Percentiles rank a stretch among this genome's conserved stretches.
phyloP scores from a whole-genome alignment of 1,140 invertebrate species.

The Chironomus striatipennis region DNA sequence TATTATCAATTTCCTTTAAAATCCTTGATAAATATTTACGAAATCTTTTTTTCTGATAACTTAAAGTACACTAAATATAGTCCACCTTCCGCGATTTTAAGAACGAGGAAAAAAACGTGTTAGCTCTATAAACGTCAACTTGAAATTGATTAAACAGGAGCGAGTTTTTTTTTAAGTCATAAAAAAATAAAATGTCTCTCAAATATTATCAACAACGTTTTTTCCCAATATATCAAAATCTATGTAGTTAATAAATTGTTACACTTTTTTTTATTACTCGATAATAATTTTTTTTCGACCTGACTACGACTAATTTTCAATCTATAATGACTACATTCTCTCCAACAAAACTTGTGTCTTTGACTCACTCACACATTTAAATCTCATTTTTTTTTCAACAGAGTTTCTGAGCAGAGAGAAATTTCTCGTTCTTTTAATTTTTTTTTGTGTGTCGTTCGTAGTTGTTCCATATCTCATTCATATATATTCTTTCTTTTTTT shows the following conservation, averaged over 20 bases:
- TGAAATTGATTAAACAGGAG: neutral
- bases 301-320: slow-evolving; percentile 11
- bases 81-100: neutral
- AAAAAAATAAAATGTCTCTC: neutral
- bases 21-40: neutral
- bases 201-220: neutral
- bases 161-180: neutral
- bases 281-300: neutral
- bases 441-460: neutral
- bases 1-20: neutral
- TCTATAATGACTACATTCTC: neutral
- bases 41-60: no score
- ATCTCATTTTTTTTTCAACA: neutral
- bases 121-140: neutral
- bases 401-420: neutral
- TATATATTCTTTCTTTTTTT: no score
- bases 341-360: neutral
- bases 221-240: slow-evolving; percentile 4
- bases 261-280: neutral
- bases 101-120: neutral
- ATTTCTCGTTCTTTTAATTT: neutral
- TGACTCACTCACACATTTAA: neutral
- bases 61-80: no score
- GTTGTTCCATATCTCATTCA: no score
- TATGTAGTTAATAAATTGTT: neutral